Conservation (phyloP, 2,797 vertebrate genomes). For the Syngnathus rostellatus region DNA sequence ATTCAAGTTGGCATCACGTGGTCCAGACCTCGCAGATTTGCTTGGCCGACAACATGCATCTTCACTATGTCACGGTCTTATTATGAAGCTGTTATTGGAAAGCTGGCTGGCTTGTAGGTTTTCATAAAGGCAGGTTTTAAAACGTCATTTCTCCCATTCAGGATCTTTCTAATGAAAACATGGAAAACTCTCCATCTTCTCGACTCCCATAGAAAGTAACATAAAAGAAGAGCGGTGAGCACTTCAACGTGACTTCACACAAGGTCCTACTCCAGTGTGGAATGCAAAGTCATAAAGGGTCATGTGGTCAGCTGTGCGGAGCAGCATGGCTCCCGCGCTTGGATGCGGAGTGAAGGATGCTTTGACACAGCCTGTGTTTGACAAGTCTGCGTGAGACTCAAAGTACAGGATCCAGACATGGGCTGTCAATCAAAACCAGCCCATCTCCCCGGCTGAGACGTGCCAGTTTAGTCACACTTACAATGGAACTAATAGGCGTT, state of each 20-base stretch:
- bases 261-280: not conserved
- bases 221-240: conserved; percentile 9
- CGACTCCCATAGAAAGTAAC: conserved; percentile 19
- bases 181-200: conserved; percentile 25
- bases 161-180: conserved; percentile 22
- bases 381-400: conserved; percentile 59
- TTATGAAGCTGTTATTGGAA: conserved; percentile 59
- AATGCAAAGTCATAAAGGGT: conserved; percentile 31
- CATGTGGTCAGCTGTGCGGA: conserved; percentile 41
- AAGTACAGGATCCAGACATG: conserved; percentile 67
- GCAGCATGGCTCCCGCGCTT: conserved; percentile 36
- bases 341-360: conserved; percentile 60
- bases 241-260: conserved; percentile 16
- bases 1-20: conserved; percentile 66
- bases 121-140: conserved; percentile 50
- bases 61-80: conserved; percentile 41
- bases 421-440: conserved; percentile 63
- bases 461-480: conserved; percentile 66
- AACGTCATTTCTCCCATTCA: conserved; percentile 21
- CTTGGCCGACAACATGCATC: conserved; percentile 54
- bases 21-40: conserved; percentile 62
- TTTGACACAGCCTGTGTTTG: conserved; percentile 65
- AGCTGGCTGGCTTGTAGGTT: conserved; percentile 43
- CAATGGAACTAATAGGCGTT: conserved; percentile 67
- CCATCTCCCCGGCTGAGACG: conserved; percentile 61